Evolutionary conservation across 1,140 invertebrate genomes (phyloP), one percentile per base, ranked within the genome.

Genomic region (Drosophila kohkoa): DNA sequence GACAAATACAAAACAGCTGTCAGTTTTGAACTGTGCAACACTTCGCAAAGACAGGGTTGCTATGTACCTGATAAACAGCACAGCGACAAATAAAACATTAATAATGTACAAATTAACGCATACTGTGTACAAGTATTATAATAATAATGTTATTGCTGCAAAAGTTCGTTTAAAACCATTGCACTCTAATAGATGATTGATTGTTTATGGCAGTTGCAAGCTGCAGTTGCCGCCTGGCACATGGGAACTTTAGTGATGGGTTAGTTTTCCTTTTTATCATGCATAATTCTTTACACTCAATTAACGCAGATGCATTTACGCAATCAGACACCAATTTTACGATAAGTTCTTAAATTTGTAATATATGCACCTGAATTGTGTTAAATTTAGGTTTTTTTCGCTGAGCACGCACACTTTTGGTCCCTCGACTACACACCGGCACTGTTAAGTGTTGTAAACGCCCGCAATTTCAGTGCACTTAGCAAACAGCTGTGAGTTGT

Each of bases 401-500:
- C 43, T 13, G 45, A 70, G 58, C 58, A 28, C 51, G 66, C 72
- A 58, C 67, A 75, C 66, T 75, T 74, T 52, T 70, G 25, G 15
- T 51, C 45, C 16, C 67, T 71, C 4, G 7, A 43, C 67, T 58
- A 11, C 45, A 41, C 66, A 75, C 73, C 73, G 73, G 73, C 73
- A 71, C 59, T 52, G 3, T 6, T 15, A n/a, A 51, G 63, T 65
- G 41, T 54, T 65, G 49, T 5, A 20, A 67, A 46, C n/a, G 6
- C 7, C 2, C 10, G 28, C 0, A 11, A 5, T 20, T 35, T 5
- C 3, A 13, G 62, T 38, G 35, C 35, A 38, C 8, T 15, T 30
- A 43, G 13, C 15, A 6, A 85, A 51, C 82, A 82, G 82, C 75
- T 86, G 82, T 55, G 30, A 7, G 35, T 0, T 15, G 38, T 0